Base-by-base conservation (phyloP, 1,140 invertebrate genomes). In the Pectinophora gossypiella region DNA sequence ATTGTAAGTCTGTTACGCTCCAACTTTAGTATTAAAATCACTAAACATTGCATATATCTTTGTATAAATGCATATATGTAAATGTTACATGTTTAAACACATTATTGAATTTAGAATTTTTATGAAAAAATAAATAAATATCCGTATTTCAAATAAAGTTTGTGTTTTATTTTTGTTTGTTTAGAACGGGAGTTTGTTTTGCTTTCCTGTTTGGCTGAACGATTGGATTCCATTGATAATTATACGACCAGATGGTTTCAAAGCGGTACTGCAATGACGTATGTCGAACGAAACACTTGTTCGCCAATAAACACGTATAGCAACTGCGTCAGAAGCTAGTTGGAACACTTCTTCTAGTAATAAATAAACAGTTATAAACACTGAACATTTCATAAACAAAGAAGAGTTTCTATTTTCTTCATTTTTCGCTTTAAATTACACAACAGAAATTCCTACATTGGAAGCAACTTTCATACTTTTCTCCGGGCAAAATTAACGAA, bases 71-170 rank as follows among this genome's bases (percentile, higher is more conserved):
- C 81, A 87, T 85, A 83, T 87, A 87, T 87, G 84, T 87, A 87
- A 84, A 85, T 87, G 81, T 87, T 87, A 87, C 81, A 87, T 87
- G 84, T 87, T 85, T 87, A 85, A 86, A 87, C 82, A 84, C 84
- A 87, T 87, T 85, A 87, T 84, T 87, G 84, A 87, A 83, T 85
- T 87, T 87, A 87, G 84, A 87, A 85, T 87, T 87, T 87, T 84
- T 87, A 87, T 87, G 84, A 85, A 87, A 87, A 84, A 84, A 84
- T 79, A 82, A 84, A 81, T 83, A 87, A 87, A 87, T 87, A 87
- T 85, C 84, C 80, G 84, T 87, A 87, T 87, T 87, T 87, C 84
- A 87, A 87, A 87, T 87, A 85, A 77, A 80, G 61, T 49, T 68
- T 58, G 65, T 48, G 76, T 84, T 79, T 83, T 64, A 79, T 75